phyloP scores from a whole-genome alignment of 2,113 vertebrate genomes.

The Naja naja region DNA sequence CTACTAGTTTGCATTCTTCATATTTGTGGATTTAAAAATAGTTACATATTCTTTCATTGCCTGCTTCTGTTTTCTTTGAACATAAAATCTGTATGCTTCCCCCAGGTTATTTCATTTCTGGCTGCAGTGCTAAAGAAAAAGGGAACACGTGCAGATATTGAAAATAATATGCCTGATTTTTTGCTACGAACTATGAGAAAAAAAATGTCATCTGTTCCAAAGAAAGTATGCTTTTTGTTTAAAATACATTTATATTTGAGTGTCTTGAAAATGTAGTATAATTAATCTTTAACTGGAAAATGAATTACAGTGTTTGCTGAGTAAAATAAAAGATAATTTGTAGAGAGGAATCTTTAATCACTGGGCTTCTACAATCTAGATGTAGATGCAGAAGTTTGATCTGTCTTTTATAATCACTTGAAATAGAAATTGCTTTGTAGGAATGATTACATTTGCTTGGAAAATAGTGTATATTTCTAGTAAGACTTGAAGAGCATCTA shows the following conservation, averaged over 20 bases:
- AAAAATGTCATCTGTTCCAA: constrained; percentile 56
- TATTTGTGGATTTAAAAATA: neutral
- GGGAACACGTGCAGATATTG: constrained; percentile 88
- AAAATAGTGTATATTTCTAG: neutral
- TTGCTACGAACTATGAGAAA: constrained; percentile 79
- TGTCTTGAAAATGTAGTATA: neutral
- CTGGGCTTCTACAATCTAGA: neutral
- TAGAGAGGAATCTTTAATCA: neutral
- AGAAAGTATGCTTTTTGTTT: constrained; percentile 74
- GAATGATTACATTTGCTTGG: neutral
- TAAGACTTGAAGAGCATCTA: neutral
- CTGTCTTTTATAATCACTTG: neutral
- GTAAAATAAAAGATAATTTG: neutral
- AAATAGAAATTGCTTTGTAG: neutral
- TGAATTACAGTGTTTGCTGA: neutral
- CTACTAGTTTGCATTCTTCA: neutral
- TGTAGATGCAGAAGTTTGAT: neutral
- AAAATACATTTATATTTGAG: neutral
- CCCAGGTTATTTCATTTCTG: constrained; percentile 91
- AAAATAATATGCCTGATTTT: constrained; percentile 93
- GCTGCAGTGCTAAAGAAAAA: constrained; percentile 90
- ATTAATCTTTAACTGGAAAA: neutral
- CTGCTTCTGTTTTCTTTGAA: neutral
- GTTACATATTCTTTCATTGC: neutral
- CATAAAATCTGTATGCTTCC: constrained; percentile 24